These are phyloP conservation scores for Meliscaeva auricollis DNA, from an alignment of 2,888 invertebrate species.

Conservation along the genomic window DNA sequence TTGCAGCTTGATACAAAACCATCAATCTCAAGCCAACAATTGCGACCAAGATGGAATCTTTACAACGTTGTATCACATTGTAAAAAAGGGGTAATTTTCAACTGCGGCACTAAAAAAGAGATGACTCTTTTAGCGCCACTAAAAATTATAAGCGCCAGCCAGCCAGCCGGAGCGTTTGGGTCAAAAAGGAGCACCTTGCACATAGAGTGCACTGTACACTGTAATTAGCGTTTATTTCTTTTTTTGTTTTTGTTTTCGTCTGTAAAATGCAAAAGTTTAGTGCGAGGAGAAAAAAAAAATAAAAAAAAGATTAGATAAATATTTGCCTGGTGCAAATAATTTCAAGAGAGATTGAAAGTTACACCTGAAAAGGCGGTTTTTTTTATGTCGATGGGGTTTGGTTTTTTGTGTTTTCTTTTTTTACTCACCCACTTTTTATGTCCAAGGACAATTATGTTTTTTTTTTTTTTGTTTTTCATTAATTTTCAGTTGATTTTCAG, in stretches of 20 bases:
- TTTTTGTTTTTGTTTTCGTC: conserved; percentile 3
- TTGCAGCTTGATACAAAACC: too few relatives aligned
- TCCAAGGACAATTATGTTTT: conserved; percentile 50
- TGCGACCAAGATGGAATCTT: background rate
- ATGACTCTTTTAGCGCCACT: conserved; percentile 62
- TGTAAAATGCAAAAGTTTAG: conserved; percentile 42
- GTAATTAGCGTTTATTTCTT: conserved; percentile 54
- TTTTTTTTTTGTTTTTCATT: background rate
- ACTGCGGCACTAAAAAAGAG: conserved; percentile 14
- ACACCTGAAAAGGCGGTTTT: conserved; percentile 41
- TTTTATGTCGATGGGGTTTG: background rate
- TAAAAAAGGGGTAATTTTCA: background rate
- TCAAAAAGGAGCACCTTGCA: conserved; percentile 51
- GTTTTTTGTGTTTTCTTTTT: background rate
- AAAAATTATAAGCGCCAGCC: conserved; percentile 47
- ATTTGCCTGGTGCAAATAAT: conserved; percentile 3
- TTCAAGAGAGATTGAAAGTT: conserved; percentile 34
- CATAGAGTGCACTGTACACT: conserved; percentile 2
- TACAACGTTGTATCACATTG: background rate
- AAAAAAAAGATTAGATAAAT: conserved; percentile 50
- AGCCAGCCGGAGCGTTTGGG: conserved; percentile 32
- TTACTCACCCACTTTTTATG: conserved; percentile 24
- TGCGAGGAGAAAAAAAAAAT: background rate
- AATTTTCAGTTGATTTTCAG: too few relatives aligned
- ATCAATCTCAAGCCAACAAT: background rate